phyloP scores from a whole-genome alignment of 2,888 invertebrate genomes.

The Hololepta plana region DNA sequence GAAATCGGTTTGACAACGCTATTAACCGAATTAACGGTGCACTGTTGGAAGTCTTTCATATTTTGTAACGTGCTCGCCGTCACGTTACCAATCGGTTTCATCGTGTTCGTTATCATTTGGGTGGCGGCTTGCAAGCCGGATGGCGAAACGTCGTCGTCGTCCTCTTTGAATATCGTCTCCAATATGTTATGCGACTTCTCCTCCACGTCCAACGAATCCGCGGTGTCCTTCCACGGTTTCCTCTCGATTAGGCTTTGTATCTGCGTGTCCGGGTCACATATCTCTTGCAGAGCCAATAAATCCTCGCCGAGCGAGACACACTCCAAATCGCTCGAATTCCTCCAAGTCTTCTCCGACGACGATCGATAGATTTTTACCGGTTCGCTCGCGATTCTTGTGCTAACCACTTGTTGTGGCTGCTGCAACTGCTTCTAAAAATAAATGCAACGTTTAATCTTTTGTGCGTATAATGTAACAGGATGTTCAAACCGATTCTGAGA shows the following conservation, averaged over 20 bases:
- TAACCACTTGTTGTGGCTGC: constrained; percentile 1
- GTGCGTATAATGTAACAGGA: too few relatives aligned
- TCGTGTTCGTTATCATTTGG: constrained; percentile 11
- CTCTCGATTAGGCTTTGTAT: constrained; percentile 12
- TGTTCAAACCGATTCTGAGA: too few relatives aligned
- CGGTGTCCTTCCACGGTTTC: constrained; percentile 13
- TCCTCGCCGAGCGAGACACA: constrained; percentile 43
- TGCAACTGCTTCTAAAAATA: too few relatives aligned
- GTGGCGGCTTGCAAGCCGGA: constrained; percentile 8
- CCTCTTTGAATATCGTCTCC: constrained; percentile 2
- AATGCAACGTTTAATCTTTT: too few relatives aligned
- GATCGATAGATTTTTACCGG: constrained; percentile 31
- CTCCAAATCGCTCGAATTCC: constrained; percentile 38
- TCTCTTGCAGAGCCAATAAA: constrained; percentile 34
- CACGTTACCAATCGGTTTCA: constrained; percentile 14
- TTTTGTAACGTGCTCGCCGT: constrained; percentile 24
- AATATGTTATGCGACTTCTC: constrained; percentile 7
- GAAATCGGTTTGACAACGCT: constrained; percentile 22
- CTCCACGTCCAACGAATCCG: constrained; percentile 11
- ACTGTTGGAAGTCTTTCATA: constrained; percentile 35
- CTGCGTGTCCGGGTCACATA: constrained; percentile 20
- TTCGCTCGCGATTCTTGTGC: constrained; percentile 16
- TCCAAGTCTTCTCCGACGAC: constrained; percentile 33
- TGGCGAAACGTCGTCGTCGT: constrained; percentile 4
- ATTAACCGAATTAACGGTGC: constrained; percentile 27